Conservation (phyloP, 2,113 vertebrate species). For the Psophia crepitans region DNA sequence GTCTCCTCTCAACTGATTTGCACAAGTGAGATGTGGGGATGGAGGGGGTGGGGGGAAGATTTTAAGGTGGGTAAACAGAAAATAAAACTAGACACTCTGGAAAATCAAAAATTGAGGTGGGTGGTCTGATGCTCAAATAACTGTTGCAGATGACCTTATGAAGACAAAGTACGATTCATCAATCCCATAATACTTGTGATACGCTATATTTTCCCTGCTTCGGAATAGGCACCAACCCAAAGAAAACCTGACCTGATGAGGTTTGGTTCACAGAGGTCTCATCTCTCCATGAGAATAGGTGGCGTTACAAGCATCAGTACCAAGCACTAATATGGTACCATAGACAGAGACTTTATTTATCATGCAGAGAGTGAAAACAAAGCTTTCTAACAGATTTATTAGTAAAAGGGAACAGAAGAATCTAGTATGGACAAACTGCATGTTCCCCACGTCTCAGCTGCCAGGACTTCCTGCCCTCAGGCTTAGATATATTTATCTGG, state of each 20-base stretch:
- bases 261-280: slow-evolving; percentile 36
- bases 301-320: slow-evolving; percentile 5
- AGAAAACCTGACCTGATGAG: slow-evolving; percentile 40
- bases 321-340: not conserved
- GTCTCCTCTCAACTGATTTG: not conserved
- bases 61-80: not conserved
- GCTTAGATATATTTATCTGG: slow-evolving; percentile 49
- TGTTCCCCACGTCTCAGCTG: slow-evolving; percentile 35
- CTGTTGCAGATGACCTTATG: not conserved
- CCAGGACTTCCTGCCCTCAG: slow-evolving; percentile 54
- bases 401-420: slow-evolving; percentile 55
- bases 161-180: slow-evolving; percentile 31
- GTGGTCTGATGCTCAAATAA: slow-evolving; percentile 22
- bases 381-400: slow-evolving; percentile 56
- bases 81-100: not conserved
- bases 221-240: not conserved
- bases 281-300: slow-evolving; percentile 16
- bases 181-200: slow-evolving; percentile 14
- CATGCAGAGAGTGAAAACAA: slow-evolving; percentile 55
- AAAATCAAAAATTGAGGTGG: slow-evolving; percentile 34
- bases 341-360: slow-evolving; percentile 52
- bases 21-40: not conserved
- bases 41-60: not conserved
- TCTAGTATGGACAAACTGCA: slow-evolving; percentile 38
- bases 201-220: not conserved